Base-by-base conservation (phyloP, 1,140 invertebrate genomes). In the Aphis craccivora region DNA sequence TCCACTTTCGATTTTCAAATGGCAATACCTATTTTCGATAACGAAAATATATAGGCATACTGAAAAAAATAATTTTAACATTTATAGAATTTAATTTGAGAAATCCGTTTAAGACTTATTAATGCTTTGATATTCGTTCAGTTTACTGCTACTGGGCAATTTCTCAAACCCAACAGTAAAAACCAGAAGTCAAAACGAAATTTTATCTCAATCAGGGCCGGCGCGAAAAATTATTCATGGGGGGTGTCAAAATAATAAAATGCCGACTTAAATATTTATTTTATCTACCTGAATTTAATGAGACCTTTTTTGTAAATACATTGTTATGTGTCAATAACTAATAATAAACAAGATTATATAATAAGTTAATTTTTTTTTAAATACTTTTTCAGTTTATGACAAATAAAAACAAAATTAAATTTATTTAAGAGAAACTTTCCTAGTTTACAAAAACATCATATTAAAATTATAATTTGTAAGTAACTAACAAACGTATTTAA, bases 381-480 rank as follows among this genome's bases (percentile, higher is more conserved):
- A 67, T 67, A 67, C 60, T 67, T 67, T 67, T 67, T 67, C 60
- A 67, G 60, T 67, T n/a, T n/a, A 67, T 67, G 60, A 67, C 60
- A 67, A 67, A 67, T 67, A 67, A 67, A 67, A 67, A 67, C 60
- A 67, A 67, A 67, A 67, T 67, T 67, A 67, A 67, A 67, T 67
- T 67, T 67, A 67, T 67, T 67, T 67, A 67, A 67, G 60, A 67
- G 30, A 67, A 67, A 67, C 60, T 67, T 67, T 67, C 60, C 60
- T 67, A 67, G 60, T 30, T 67, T 67, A 30, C 60, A 67, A 67
- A 67, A 67, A 67, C 30, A 67, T 67, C 60, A 30, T 67, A 67
- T 67, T 67, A 67, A 67, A 67, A 67, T 67, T 67, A 67, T n/a
- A 67, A 67, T 67, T 67, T 67, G 60, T 67, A 67, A 67, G 60